A percentile compares a stretch with the other conserved stretches of the same genome.
Evolutionary conservation across 1,140 invertebrate species (phyloP).

Genomic region (Diorhabda carinulata): DNA sequence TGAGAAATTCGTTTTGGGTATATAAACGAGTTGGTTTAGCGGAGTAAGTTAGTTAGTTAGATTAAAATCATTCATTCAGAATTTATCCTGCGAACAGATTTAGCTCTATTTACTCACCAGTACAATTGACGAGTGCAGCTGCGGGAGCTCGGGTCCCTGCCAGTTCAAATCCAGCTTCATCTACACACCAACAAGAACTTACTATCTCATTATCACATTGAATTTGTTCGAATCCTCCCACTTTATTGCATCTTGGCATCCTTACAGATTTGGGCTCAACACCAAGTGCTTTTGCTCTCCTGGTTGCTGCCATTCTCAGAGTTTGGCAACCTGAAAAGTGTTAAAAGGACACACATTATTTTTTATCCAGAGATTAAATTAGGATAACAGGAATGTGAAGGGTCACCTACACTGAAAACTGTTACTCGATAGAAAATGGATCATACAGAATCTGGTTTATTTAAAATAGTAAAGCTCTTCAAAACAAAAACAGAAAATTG

Average conservation of each 20-base stretch:
- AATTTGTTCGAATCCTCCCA: constrained; percentile 71
- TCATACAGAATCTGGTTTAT: too few relatives aligned
- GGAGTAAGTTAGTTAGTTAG: too few relatives aligned
- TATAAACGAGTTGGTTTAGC: too few relatives aligned
- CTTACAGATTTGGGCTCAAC: constrained; percentile 52
- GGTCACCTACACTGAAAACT: too few relatives aligned
- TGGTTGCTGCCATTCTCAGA: constrained; percentile 56
- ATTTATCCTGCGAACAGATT: not conserved
- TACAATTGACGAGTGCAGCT: constrained; percentile 65
- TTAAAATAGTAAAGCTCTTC: too few relatives aligned
- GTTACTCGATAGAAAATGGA: too few relatives aligned
- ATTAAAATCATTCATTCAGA: too few relatives aligned
- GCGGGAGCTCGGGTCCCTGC: constrained; percentile 67
- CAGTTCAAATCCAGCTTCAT: constrained; percentile 71
- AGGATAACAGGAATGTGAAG: too few relatives aligned
- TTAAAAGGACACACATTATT: not conserved
- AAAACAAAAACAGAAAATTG: too few relatives aligned
- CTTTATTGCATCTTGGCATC: constrained; percentile 63
- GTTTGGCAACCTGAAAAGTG: constrained; percentile 61
- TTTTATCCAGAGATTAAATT: too few relatives aligned
- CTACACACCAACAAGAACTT: constrained; percentile 77
- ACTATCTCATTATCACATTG: constrained; percentile 68
- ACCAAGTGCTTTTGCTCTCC: constrained; percentile 60
- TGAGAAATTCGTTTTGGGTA: too few relatives aligned
- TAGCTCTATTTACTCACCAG: constrained; percentile 49